A percentile compares a stretch with the other conserved stretches of the same genome.
phyloP scores from a whole-genome alignment of 53 echinoderm and acorn worm genomes.

The Astropecten irregularis region DNA sequence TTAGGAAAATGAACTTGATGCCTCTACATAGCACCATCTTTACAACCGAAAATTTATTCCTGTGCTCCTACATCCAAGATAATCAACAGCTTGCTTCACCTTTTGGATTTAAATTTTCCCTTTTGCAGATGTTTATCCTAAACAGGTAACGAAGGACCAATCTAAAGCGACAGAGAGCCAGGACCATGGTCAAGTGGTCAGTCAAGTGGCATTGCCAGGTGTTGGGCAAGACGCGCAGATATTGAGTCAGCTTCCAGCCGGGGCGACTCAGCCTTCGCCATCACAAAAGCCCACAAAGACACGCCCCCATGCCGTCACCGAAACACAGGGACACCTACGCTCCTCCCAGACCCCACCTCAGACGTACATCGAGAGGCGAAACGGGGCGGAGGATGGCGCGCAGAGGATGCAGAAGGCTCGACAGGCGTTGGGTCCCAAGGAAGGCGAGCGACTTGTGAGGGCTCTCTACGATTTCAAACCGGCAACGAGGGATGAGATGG shows the following conservation, averaged over 20 bases:
- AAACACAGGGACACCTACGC: background rate
- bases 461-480: constrained; percentile 80
- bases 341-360: background rate
- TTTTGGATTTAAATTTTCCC: too few relatives aligned
- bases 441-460: constrained; percentile 68
- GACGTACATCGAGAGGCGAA: constrained; percentile 16
- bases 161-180: background rate
- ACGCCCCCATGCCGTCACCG: background rate
- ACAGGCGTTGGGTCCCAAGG: constrained; percentile 41
- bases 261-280: too few relatives aligned
- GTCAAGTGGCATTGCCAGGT: too few relatives aligned
- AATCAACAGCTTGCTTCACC: too few relatives aligned
- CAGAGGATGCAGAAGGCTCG: constrained; percentile 16
- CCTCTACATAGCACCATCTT: too few relatives aligned
- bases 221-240: too few relatives aligned
- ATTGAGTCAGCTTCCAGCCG: too few relatives aligned
- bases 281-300: too few relatives aligned
- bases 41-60: too few relatives aligned
- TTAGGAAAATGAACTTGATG: too few relatives aligned
- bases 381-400: background rate
- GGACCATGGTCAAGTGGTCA: background rate
- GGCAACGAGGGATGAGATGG: constrained; percentile 73
- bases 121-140: background rate
- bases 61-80: too few relatives aligned
- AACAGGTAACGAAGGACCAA: background rate